Conservation (phyloP, 2,113 vertebrate genomes). For the Tiliqua scincoides region DNA sequence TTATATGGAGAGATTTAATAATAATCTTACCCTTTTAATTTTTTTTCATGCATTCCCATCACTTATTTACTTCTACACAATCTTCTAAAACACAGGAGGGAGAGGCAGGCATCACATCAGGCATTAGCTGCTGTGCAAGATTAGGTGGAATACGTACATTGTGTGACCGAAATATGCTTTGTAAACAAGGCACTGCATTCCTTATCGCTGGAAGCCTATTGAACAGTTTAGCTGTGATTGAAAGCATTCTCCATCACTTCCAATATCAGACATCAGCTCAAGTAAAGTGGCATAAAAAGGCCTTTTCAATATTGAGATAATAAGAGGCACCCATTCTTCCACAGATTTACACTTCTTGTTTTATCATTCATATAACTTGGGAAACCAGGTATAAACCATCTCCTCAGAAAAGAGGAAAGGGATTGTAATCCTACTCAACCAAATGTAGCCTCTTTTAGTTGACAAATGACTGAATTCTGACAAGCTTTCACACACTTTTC, state of each 20-base stretch:
- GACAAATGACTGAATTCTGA: neutral
- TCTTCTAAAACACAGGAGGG: neutral
- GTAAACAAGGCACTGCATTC: constrained; percentile 30
- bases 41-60: constrained; percentile 1
- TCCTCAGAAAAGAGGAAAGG: neutral
- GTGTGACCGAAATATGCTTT: constrained; percentile 49
- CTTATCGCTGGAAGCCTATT: constrained; percentile 18
- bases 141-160: constrained; percentile 37
- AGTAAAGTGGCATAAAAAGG: constrained; percentile 3
- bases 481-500: neutral
- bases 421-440: neutral
- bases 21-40: too few species aligned
- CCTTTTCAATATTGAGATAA: neutral
- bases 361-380: neutral
- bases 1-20: constrained; percentile 3
- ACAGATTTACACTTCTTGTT: constrained; percentile 8
- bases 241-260: constrained; percentile 15
- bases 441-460: neutral
- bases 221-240: constrained; percentile 9
- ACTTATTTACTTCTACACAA: constrained; percentile 27
- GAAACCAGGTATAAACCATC: neutral
- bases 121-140: constrained; percentile 25
- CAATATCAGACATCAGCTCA: neutral
- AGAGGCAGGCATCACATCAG: constrained; percentile 11
- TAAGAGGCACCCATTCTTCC: neutral